Percentiles rank a stretch among this genome's conserved stretches.
Conservation (phyloP, 2,113 vertebrate genomes). For the Polypterus senegalus region DNA sequence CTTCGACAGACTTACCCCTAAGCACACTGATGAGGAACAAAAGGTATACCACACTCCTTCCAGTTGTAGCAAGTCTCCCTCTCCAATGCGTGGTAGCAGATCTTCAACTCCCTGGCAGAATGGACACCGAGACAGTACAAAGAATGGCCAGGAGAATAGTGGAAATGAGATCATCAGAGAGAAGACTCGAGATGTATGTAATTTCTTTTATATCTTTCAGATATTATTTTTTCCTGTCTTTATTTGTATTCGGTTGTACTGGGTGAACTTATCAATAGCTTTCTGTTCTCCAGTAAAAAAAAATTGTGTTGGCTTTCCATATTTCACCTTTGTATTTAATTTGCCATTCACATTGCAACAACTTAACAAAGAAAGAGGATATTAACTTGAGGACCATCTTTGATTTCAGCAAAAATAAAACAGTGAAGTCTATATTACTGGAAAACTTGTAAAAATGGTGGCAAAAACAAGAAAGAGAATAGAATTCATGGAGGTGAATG, state of each 20-base stretch:
- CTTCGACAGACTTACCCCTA: constrained; percentile 50
- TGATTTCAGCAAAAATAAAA: too few relatives aligned
- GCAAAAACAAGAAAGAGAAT: too few relatives aligned
- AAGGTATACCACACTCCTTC: constrained; percentile 59
- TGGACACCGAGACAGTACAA: constrained; percentile 69
- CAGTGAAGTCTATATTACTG: too few relatives aligned
- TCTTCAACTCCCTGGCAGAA: constrained; percentile 73
- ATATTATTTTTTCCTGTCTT: constrained; percentile 21
- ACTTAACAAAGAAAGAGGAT: neutral
- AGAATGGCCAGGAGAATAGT: constrained; percentile 68
- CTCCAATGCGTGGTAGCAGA: constrained; percentile 47
- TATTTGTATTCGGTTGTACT: constrained; percentile 19
- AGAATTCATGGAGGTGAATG: too few relatives aligned
- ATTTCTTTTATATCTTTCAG: constrained; percentile 44
- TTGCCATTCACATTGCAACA: constrained; percentile 6
- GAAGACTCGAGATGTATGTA: constrained; percentile 86
- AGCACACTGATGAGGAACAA: constrained; percentile 60
- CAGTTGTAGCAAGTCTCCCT: constrained; percentile 56
- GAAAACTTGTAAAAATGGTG: too few relatives aligned
- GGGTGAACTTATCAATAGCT: constrained; percentile 27
- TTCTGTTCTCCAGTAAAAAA: constrained; percentile 2
- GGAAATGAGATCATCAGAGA: constrained; percentile 45
- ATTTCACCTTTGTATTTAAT: constrained; percentile 10
- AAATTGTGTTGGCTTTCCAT: constrained; percentile 11
- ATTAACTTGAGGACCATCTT: too few relatives aligned